Base-by-base conservation (phyloP, 2,797 vertebrate genomes). In the Sebastes steindachneri region DNA sequence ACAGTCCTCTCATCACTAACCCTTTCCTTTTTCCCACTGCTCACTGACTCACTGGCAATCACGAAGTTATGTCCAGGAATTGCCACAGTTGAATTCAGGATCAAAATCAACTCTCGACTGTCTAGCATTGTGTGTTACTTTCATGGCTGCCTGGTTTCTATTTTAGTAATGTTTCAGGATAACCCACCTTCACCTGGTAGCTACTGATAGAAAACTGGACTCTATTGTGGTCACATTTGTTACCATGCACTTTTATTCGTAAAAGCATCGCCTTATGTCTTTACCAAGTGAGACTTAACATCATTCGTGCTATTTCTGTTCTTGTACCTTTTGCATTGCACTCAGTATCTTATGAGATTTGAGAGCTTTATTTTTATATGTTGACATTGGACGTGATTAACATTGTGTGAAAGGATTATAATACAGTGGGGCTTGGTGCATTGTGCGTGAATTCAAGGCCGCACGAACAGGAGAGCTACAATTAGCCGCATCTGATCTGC, bases 401-500 rank as follows among this genome's bases (percentile, higher is more conserved):
- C 28, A 70, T 45, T 59, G 79, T 84, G 51, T 76, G 57, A 84
- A 77, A 68, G 72, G 72, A 85, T 81, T 77, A 86, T 28, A 75
- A 28, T 59, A 26, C 48, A 73, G 68, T 55, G 68, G n/a, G 41
- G 71, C 63, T 78, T n/a, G 21, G 73, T 77, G 77, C 45, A 59
- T 81, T 77, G 76, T 80, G 75, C 58, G 64, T 21, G 58, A 79
- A 79, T 80, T 66, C 88, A 86, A 90, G 87, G 90, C 82, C 86
- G 59, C 28, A n/a, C 23, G 4, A 77, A 87, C 9, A 75, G 28
- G 19, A 75, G 55, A 73, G 62, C 45, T 37, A 82, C 84, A 83
- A 80, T 88, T 82, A 88, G 64, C 35, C 77, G 53, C 57, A 68
- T 79, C 79, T 75, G 77, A 80, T 82, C 71, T 72, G 64, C 54